phyloP scores from a whole-genome alignment of 2,888 invertebrate species.

The Chloroclystis v-ata region DNA sequence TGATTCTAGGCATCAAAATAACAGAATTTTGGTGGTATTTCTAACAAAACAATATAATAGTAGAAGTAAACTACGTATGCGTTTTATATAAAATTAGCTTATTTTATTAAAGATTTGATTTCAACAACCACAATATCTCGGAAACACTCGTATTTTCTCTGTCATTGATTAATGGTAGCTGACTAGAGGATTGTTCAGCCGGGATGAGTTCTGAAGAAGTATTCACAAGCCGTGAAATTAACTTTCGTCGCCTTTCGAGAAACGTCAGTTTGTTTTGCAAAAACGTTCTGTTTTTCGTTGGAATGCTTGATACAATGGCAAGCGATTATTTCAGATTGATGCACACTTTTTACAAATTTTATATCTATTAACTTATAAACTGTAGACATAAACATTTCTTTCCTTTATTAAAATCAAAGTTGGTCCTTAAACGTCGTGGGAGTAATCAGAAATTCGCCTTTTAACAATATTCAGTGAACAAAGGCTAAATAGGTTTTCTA shows the following conservation, averaged over 20 bases:
- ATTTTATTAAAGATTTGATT: background rate
- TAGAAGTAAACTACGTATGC: no score
- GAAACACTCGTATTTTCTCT: constrained; percentile 46
- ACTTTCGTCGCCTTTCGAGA: constrained; percentile 65
- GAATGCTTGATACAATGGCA: background rate
- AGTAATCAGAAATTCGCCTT: no score
- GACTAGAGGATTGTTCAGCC: constrained; percentile 67
- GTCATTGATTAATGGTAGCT: constrained; percentile 65
- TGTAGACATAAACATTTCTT: no score
- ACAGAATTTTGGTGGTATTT: no score
- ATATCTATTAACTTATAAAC: no score
- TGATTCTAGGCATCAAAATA: no score
- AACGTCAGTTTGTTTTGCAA: constrained; percentile 61
- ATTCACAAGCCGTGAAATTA: constrained; percentile 75
- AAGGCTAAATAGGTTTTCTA: background rate
- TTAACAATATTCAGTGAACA: no score
- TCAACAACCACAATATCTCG: constrained; percentile 28
- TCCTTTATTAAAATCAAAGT: no score
- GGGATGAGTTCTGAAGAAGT: constrained; percentile 69
- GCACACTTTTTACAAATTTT: no score
- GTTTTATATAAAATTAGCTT: background rate
- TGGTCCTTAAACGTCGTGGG: no score
- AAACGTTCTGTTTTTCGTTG: constrained; percentile 35
- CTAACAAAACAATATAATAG: no score
- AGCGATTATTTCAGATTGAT: background rate